These are phyloP conservation scores for Penaeus vannamei DNA, from an alignment of 1,140 invertebrate genomes.

Conservation along the genomic window DNA sequence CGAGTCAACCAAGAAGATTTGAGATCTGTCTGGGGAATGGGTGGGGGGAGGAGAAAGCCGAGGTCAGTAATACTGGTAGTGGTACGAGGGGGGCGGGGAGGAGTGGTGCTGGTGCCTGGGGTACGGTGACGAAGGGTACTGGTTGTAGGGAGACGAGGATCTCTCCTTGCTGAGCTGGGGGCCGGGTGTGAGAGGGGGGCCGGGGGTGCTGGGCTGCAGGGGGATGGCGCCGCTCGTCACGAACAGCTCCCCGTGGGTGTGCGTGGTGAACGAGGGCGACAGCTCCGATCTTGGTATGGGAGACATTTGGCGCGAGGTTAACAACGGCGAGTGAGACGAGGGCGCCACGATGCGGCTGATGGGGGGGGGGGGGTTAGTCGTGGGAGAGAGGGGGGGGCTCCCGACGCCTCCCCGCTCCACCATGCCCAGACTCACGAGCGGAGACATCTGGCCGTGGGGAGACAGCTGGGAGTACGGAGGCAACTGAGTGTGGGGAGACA, in stretches of 20 bases:
- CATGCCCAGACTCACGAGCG: slow-evolving; percentile 60
- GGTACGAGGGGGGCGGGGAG: slow-evolving; percentile 65
- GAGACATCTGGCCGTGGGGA: slow-evolving; percentile 66
- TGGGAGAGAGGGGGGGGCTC: slow-evolving; percentile 57
- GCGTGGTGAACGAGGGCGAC: slow-evolving; percentile 61
- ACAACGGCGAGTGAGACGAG: slow-evolving; percentile 61
- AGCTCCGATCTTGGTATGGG: slow-evolving; percentile 62
- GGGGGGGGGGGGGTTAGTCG: slow-evolving; percentile 62
- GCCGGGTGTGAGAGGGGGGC: slow-evolving; percentile 57
- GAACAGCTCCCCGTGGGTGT: slow-evolving; percentile 63
- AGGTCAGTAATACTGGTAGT: slow-evolving; percentile 68
- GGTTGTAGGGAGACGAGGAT: slow-evolving; percentile 64
- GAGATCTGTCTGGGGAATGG: slow-evolving; percentile 33
- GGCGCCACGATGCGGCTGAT: slow-evolving; percentile 67
- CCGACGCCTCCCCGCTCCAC: slow-evolving; percentile 58
- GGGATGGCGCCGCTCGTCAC: slow-evolving; percentile 54
- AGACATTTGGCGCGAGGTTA: slow-evolving; percentile 65
- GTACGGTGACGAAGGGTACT: slow-evolving; percentile 67
- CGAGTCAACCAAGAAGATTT: slow-evolving; percentile 35
- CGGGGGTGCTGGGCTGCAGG: slow-evolving; percentile 57
- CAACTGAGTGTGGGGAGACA: slow-evolving; percentile 58
- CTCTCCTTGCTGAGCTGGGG: slow-evolving; percentile 63
- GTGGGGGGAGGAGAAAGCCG: slow-evolving; percentile 54
- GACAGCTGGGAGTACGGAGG: slow-evolving; percentile 67
- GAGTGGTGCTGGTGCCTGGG: slow-evolving; percentile 62